Percentiles rank a stretch among this genome's conserved stretches.
Conservation (phyloP, 1,140 invertebrate genomes). For the Drosophila murphyi region DNA sequence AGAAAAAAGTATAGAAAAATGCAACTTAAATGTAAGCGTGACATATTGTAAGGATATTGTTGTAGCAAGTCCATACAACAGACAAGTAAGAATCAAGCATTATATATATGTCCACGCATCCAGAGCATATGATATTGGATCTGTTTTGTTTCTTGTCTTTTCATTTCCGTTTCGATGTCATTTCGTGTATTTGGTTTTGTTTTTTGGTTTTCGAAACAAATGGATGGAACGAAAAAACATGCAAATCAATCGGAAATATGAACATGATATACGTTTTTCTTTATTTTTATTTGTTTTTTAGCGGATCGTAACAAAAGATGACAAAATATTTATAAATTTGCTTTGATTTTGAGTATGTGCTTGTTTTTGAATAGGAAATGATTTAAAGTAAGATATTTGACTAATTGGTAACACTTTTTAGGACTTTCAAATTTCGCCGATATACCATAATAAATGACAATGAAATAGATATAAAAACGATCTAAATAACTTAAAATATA, state of each 20-base stretch:
- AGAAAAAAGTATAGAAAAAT: conserved; percentile 26
- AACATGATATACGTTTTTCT: conserved; percentile 6
- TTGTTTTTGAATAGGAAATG: conserved; percentile 5
- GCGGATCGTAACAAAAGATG: not conserved
- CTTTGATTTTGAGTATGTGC: conserved; percentile 5
- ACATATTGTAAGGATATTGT: conserved; percentile 25
- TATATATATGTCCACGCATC: conserved; percentile 16
- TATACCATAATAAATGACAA: conserved; percentile 42
- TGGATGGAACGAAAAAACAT: conserved; percentile 3
- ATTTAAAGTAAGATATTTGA: not conserved
- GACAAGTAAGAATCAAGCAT: conserved; percentile 12
- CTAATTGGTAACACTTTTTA: conserved; percentile 7
- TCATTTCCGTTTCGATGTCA: conserved; percentile 64
- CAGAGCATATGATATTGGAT: conserved; percentile 24
- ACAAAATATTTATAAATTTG: not conserved
- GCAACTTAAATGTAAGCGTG: conserved; percentile 40
- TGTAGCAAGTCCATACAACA: conserved; percentile 12
- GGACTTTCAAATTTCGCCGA: conserved; percentile 23
- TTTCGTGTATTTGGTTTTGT: conserved; percentile 72
- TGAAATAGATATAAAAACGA: conserved; percentile 64
- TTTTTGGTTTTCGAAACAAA: conserved; percentile 28
- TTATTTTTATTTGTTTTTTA: conserved; percentile 17
- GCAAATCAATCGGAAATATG: conserved; percentile 2
- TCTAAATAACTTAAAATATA: conserved; percentile 53
- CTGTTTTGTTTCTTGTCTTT: conserved; percentile 50